phyloP scores from a whole-genome alignment of 2,113 vertebrate species.

The Rhodinocichla rosea region DNA sequence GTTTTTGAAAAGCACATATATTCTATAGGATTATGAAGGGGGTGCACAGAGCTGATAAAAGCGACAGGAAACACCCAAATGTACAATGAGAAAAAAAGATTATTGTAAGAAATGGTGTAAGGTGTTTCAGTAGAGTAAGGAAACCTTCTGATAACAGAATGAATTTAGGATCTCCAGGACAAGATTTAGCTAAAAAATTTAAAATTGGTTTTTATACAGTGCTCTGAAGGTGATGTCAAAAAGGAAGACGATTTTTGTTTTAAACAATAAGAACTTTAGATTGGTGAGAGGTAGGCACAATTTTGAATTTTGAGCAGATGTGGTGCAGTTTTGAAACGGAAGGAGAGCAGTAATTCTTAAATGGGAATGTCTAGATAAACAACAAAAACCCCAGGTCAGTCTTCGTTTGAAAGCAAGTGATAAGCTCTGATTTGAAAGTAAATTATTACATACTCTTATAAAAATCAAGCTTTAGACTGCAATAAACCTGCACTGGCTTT shows the following conservation, averaged over 20 bases:
- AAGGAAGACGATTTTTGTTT: background rate
- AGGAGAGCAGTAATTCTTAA: background rate
- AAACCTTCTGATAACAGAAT: background rate
- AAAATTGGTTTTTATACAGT: background rate
- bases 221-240: background rate
- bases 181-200: background rate
- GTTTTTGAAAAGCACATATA: background rate
- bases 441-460: background rate
- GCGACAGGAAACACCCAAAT: background rate
- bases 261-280: background rate
- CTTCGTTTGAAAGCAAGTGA: background rate
- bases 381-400: background rate
- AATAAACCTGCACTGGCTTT: background rate
- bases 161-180: background rate
- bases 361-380: background rate
- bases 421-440: background rate
- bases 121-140: background rate
- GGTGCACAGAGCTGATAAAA: background rate
- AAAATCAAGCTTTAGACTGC: background rate
- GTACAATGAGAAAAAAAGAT: background rate
- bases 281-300: background rate
- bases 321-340: background rate
- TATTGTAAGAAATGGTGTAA: background rate
- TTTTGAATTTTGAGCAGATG: background rate
- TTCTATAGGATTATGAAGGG: background rate